Evolutionary conservation across 2,888 invertebrate genomes (phyloP), one percentile per base, ranked within the genome.

Genomic region (Microctonus aethiopoides): DNA sequence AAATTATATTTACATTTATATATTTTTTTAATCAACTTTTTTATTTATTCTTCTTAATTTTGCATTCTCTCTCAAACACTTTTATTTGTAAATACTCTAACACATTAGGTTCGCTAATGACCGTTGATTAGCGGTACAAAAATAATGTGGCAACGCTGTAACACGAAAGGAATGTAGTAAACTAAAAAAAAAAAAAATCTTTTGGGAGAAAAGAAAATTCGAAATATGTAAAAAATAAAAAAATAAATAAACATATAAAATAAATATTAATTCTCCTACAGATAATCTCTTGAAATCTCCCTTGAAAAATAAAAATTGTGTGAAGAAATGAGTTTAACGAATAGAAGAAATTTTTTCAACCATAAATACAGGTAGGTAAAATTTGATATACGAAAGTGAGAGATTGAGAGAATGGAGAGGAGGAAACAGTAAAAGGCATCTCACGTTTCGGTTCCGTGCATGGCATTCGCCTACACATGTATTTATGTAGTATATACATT

Each of bases 331-430:
- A 26, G 39, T 29, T 22, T 16, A 46, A 46, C 24, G 54, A 64
- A 52, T 54, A 22, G 26, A 54, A n/a, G 54, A 36, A 54, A 64
- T 52, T 10, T 52, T 54, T 34, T n/a, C n/a, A 9, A 24, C 68
- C 69, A 74, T 72, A 72, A 72, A 75, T 69, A 56, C 46, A 72
- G 66, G 68, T 69, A 70, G 71, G 71, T 57, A 34, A 65, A 66
- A 32, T 46, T 59, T 54, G 32, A n/a, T 32, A 60, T 54, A 41
- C 59, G 54, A 68, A 52, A 65, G 64, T 29, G 46, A 56, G 54
- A 54, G 62, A 56, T n/a, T n/a, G n/a, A n/a, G n/a, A 1, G 62
- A 57, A 32, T 20, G 54, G 13, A 20, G 41, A n/a, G 36, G 56
- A 36, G 24, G 29, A 29, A 29, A 29, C 57, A 29, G 57, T 57